These are phyloP conservation scores for Panagrolaimus sp. DNA, from an alignment of 1,140 invertebrate species.

Conservation along the genomic window DNA sequence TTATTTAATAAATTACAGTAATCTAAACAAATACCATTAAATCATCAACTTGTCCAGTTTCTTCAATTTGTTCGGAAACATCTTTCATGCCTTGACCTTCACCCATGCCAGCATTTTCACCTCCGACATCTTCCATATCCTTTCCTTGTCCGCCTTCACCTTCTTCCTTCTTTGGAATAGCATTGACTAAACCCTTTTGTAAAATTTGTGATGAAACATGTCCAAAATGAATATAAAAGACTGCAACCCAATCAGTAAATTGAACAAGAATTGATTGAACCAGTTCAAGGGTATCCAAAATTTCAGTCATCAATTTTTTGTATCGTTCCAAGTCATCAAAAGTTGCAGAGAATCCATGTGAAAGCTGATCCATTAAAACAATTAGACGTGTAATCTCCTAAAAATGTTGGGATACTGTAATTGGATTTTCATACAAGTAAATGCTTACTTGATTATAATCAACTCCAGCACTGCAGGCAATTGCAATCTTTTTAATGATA, in stretches of 20 bases:
- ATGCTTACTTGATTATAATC: background rate
- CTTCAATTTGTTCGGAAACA: slow-evolving; percentile 86
- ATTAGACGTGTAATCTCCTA: background rate
- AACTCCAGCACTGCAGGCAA: background rate
- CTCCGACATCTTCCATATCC: slow-evolving; percentile 29
- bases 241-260: slow-evolving; percentile 29
- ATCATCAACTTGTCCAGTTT: slow-evolving; percentile 72
- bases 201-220: slow-evolving; percentile 24
- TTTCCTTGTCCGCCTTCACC: slow-evolving; percentile 44
- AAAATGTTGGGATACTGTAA: background rate
- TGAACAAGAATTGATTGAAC: background rate
- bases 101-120: slow-evolving; percentile 46
- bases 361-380: slow-evolving; percentile 2
- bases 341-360: background rate
- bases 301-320: background rate
- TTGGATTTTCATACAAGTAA: background rate
- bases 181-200: slow-evolving; percentile 78
- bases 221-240: slow-evolving; percentile 26
- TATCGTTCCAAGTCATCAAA: background rate
- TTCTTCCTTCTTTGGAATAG: slow-evolving; percentile 69
- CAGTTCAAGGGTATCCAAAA: background rate
- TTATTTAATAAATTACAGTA: background rate
- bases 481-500: slow-evolving; percentile 6
- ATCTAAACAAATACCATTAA: slow-evolving; percentile 38
- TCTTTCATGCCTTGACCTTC: slow-evolving; percentile 71